Conservation (phyloP, 2,797 vertebrate genomes). For the Aphelocoma californica region DNA sequence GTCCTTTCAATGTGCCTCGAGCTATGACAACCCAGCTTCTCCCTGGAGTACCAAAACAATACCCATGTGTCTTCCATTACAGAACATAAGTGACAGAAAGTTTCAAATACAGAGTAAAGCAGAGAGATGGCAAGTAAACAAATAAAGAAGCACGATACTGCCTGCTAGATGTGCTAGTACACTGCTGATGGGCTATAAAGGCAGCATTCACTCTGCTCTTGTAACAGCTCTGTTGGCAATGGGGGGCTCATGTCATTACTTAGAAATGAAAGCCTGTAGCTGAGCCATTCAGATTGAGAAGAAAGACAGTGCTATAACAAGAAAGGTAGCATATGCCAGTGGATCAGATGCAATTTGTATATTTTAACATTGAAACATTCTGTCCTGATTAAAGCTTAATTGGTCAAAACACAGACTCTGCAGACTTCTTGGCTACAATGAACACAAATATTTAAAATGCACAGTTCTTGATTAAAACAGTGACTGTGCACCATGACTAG, state of each 20-base stretch:
- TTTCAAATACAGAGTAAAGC: background rate
- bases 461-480: constrained; percentile 47
- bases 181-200: background rate
- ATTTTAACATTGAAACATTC: constrained; percentile 63
- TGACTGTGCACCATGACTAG: background rate
- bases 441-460: constrained; percentile 69
- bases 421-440: constrained; percentile 63
- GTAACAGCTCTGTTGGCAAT: background rate
- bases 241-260: background rate
- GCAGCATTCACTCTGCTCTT: background rate
- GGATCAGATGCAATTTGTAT: constrained; percentile 56
- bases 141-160: background rate
- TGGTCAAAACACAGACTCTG: constrained; percentile 37
- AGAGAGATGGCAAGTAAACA: background rate
- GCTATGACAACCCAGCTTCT: background rate
- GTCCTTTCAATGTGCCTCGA: background rate
- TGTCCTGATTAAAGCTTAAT: constrained; percentile 69
- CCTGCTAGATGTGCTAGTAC: background rate
- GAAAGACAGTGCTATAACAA: background rate
- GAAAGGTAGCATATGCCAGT: constrained; percentile 22
- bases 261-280: background rate
- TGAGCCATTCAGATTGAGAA: background rate
- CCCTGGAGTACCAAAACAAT: background rate
- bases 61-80: background rate
- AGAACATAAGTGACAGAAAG: background rate